A percentile compares a stretch with the other conserved stretches of the same genome.
Evolutionary conservation across 2,113 vertebrate genomes (phyloP).

Genomic region (Psilopsiagon aurifrons): DNA sequence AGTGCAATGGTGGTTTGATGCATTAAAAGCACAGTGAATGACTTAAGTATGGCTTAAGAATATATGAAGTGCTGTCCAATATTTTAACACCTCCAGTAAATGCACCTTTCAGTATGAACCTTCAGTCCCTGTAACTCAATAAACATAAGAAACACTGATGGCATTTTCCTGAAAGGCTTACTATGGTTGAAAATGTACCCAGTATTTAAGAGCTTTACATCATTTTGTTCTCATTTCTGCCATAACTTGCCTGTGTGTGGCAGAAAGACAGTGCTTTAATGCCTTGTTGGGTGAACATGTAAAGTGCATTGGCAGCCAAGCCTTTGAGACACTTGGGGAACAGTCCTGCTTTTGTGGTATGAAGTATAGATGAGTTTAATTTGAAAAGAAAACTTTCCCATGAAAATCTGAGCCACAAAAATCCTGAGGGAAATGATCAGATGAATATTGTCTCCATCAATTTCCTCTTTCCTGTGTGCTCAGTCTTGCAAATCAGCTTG

Average conservation of each 20-base stretch:
- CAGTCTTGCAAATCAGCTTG: background rate
- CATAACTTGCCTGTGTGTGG: background rate
- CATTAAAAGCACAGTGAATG: background rate
- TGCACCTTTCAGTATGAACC: background rate
- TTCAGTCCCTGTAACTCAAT: background rate
- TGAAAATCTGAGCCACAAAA: constrained; percentile 14
- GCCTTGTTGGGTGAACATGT: background rate
- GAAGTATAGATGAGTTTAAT: constrained; percentile 9
- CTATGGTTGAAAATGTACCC: background rate
- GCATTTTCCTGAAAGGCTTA: background rate
- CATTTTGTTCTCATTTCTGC: background rate
- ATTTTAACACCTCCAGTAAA: background rate
- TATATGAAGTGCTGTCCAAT: background rate
- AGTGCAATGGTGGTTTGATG: background rate
- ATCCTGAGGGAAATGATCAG: constrained; percentile 35
- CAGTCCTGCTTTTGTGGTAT: background rate
- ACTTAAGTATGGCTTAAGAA: background rate
- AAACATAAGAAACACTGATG: background rate
- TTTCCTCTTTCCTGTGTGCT: constrained; percentile 11
- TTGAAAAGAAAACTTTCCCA: constrained; percentile 49
- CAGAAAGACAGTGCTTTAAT: background rate
- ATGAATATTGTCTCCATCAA: constrained; percentile 31
- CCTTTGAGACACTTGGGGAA: background rate
- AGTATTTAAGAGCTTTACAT: background rate
- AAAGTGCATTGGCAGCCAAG: background rate